Percentiles rank a stretch among this genome's conserved stretches.
phyloP scores from a whole-genome alignment of 1,140 invertebrate species.

The Alviniconcha marisindica region DNA sequence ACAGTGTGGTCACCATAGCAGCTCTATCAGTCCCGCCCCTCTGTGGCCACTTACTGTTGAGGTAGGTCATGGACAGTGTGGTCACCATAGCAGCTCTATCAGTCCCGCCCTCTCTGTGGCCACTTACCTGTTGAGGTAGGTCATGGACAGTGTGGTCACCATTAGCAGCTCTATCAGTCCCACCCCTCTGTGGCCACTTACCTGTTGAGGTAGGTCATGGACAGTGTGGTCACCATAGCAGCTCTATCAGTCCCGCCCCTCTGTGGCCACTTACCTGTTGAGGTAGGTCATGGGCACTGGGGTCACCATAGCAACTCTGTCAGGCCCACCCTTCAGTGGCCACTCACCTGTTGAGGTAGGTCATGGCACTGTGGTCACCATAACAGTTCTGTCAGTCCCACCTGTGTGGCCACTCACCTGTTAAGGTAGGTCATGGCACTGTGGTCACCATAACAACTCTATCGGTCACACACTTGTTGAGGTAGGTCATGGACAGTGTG shows the following conservation, averaged over 20 bases:
- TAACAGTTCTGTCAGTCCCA: slow-evolving; percentile 52
- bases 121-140: slow-evolving; percentile 77
- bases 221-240: slow-evolving; percentile 78
- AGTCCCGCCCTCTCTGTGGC: too few relatives aligned
- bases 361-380: background rate
- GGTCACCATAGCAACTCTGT: slow-evolving; percentile 78
- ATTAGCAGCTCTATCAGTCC: too few relatives aligned
- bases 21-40: too few relatives aligned
- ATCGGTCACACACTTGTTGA: slow-evolving; percentile 80
- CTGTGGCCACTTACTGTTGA: too few relatives aligned
- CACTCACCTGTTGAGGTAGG: slow-evolving; percentile 78
- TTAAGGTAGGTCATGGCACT: slow-evolving; percentile 71
- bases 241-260: slow-evolving; percentile 78
- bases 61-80: too few relatives aligned
- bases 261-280: slow-evolving; percentile 79
- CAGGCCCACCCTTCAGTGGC: slow-evolving; percentile 77
- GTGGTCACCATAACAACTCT: slow-evolving; percentile 78
- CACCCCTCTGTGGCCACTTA: too few relatives aligned
- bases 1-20: too few relatives aligned
- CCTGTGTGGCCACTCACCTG: slow-evolving; percentile 76
- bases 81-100: slow-evolving; percentile 55
- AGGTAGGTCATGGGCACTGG: slow-evolving; percentile 72
- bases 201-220: too few relatives aligned
- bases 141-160: too few relatives aligned
- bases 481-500: slow-evolving; percentile 54